These are phyloP conservation scores for Mesoclemmys tuberculata DNA, from an alignment of 2,113 vertebrate genomes.

Conservation along the genomic window DNA sequence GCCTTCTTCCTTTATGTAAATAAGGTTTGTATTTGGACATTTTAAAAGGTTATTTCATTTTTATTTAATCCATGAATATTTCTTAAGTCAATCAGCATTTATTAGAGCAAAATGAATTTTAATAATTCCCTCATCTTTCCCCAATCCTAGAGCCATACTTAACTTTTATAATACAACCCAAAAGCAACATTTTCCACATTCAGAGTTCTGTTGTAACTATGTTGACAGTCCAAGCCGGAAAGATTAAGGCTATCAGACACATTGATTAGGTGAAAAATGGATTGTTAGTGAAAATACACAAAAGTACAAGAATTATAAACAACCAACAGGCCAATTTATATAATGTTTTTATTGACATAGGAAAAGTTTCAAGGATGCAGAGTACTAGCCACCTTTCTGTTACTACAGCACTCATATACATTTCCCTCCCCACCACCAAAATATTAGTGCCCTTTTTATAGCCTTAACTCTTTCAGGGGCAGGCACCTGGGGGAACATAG, in stretches of 20 bases:
- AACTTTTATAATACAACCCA: neutral
- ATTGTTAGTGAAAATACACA: neutral
- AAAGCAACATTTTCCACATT: neutral
- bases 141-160: neutral
- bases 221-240: neutral
- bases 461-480: neutral
- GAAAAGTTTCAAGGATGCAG: neutral
- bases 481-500: neutral
- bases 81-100: neutral
- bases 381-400: fast-evolving
- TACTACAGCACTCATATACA: fast-evolving
- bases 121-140: neutral
- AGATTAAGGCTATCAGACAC: neutral
- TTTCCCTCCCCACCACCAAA: neutral
- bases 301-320: neutral
- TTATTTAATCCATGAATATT: neutral
- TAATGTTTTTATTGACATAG: neutral
- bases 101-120: neutral
- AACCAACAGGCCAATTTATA: neutral
- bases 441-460: neutral
- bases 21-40: neutral
- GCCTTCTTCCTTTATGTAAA: neutral
- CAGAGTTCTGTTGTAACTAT: neutral
- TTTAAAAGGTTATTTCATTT: neutral
- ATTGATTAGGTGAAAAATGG: neutral